These are phyloP conservation scores for Thaumetopoea pityocampa DNA, from an alignment of 1,140 invertebrate genomes.

Conservation along the genomic window DNA sequence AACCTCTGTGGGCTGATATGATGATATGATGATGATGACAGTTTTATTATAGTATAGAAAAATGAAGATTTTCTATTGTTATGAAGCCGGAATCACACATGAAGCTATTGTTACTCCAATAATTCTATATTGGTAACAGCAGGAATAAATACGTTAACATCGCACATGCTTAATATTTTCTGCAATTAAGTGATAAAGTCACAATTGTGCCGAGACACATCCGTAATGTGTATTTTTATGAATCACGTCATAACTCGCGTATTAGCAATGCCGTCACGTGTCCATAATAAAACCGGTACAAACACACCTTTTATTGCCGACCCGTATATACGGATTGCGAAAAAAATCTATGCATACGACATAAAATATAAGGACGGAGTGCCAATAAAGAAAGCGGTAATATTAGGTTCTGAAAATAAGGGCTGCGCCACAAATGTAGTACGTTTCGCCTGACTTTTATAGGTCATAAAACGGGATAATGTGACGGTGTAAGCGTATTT, in stretches of 20 bases:
- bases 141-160: no score
- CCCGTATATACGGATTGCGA: constrained; percentile 53
- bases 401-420: constrained; percentile 46
- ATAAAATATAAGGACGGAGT: constrained; percentile 59
- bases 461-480: constrained; percentile 73
- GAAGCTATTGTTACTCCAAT: no score
- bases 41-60: no score
- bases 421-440: constrained; percentile 59
- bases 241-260: constrained; percentile 57
- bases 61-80: no score
- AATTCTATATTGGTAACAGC: no score
- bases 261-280: constrained; percentile 50
- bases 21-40: no score
- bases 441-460: constrained; percentile 70
- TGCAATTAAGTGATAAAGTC: no score
- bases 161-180: no score
- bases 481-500: constrained; percentile 69
- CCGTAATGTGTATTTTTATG: constrained; percentile 59
- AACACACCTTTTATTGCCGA: constrained; percentile 57
- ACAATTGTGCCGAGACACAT: constrained; percentile 40
- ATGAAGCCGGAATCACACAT: no score
- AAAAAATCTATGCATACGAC: constrained; percentile 63
- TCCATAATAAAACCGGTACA: constrained; percentile 46
- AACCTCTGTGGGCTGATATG: no score
- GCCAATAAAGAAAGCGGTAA: constrained; percentile 50